These are phyloP conservation scores for Cotesia chilonis DNA, from an alignment of 1,140 invertebrate genomes.

Conservation along the genomic window DNA sequence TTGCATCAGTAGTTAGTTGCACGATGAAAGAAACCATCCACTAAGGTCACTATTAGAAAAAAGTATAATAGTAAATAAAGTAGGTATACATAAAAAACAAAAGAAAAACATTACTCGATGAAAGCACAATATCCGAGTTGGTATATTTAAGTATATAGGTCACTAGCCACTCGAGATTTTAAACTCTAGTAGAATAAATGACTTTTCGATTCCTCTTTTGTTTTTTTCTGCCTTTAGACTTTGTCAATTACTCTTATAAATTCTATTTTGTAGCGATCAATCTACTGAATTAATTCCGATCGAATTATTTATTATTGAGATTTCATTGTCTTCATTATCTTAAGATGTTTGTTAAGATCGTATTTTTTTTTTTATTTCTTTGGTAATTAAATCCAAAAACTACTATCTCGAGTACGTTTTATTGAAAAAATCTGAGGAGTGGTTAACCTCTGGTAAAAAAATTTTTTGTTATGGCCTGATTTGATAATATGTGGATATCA, in stretches of 20 bases:
- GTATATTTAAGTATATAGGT: slow-evolving; percentile 18
- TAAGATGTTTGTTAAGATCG: background rate
- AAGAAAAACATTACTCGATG: background rate
- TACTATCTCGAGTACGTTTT: too few relatives aligned
- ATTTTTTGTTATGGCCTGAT: too few relatives aligned
- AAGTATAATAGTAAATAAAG: slow-evolving; percentile 3
- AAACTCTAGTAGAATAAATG: slow-evolving; percentile 14
- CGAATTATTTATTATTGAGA: background rate
- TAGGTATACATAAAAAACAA: background rate
- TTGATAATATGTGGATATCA: too few relatives aligned
- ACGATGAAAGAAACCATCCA: background rate
- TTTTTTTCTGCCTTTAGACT: slow-evolving; percentile 11
- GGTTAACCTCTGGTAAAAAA: too few relatives aligned
- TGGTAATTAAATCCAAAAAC: too few relatives aligned
- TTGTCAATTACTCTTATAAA: slow-evolving; percentile 22
- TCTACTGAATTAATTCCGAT: background rate
- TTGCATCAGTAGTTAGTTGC: slow-evolving; percentile 3
- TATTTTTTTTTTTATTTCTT: too few relatives aligned
- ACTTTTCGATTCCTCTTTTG: slow-evolving; percentile 23
- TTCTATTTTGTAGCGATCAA: background rate
- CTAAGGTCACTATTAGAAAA: background rate
- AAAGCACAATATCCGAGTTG: slow-evolving; percentile 6
- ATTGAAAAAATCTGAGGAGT: too few relatives aligned
- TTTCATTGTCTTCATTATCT: slow-evolving; percentile 1
- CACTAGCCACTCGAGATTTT: slow-evolving; percentile 4